phyloP scores from a whole-genome alignment of 2,797 vertebrate species.

The Pelochelys cantorii region DNA sequence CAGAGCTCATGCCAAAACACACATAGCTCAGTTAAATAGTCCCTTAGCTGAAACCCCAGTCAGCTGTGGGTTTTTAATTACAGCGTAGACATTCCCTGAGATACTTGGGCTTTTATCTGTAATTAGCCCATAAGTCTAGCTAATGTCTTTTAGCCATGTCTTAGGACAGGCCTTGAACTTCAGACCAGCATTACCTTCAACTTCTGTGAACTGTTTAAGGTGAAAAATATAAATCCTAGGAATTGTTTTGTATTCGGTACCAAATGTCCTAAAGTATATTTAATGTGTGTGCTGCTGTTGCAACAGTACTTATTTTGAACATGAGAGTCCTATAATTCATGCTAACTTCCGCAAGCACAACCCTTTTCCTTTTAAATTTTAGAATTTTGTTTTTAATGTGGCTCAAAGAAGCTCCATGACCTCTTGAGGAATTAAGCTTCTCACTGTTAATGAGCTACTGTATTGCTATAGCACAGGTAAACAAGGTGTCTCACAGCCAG shows the following conservation, averaged over 20 bases:
- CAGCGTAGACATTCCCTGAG: neutral
- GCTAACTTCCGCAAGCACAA: neutral
- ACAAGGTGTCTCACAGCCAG: too few relatives aligned
- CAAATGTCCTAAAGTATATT: neutral
- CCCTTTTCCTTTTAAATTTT: rapidly evolving
- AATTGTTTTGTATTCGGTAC: conserved; percentile 36
- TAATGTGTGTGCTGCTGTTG: neutral
- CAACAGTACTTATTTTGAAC: neutral
- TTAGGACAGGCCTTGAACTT: conserved; percentile 38
- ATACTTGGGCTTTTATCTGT: neutral
- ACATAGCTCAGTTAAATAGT: neutral
- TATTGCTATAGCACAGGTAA: neutral
- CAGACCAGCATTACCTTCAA: conserved; percentile 40
- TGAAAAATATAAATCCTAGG: conserved; percentile 38
- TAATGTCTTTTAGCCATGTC: conserved; percentile 40
- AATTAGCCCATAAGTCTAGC: neutral
- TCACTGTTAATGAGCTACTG: rapidly evolving
- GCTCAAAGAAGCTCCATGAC: neutral
- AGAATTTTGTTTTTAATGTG: neutral
- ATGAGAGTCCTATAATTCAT: neutral
- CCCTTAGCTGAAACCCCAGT: neutral
- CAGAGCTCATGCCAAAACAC: neutral
- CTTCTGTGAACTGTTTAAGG: neutral
- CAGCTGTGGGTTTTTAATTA: neutral
- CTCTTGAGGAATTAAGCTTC: neutral